These are phyloP conservation scores for Biston stratarius DNA, from an alignment of 2,888 invertebrate genomes.

Conservation along the genomic window DNA sequence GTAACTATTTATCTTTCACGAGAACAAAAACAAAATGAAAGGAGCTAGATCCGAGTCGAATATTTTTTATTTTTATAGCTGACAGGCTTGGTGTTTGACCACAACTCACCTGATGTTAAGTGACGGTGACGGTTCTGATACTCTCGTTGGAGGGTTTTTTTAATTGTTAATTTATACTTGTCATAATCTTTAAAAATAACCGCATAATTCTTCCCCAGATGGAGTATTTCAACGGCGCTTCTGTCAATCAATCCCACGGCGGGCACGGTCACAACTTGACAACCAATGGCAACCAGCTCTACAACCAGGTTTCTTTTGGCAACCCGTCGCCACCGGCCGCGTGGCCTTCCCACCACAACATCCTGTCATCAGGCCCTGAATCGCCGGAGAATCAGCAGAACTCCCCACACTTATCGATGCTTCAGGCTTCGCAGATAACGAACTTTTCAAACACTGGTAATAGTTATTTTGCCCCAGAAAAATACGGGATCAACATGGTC, in stretches of 20 bases:
- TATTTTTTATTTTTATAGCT: too few species aligned
- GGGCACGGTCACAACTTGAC: slow-evolving; percentile 78
- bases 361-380: slow-evolving; percentile 76
- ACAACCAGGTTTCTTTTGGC: slow-evolving; percentile 83
- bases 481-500: slow-evolving; percentile 85
- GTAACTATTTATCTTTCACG: too few species aligned
- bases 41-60: too few species aligned
- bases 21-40: too few species aligned
- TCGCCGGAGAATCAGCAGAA: slow-evolving; percentile 82
- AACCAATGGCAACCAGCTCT: slow-evolving; percentile 79
- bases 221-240: slow-evolving; percentile 83
- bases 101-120: too few species aligned
- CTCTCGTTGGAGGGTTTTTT: too few species aligned
- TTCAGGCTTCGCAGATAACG: slow-evolving; percentile 82
- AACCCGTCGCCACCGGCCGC: slow-evolving; percentile 80
- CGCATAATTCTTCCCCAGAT: slow-evolving; percentile 64
- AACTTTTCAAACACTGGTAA: slow-evolving; percentile 84
- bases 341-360: slow-evolving; percentile 81
- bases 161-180: too few species aligned
- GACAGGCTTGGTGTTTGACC: too few species aligned
- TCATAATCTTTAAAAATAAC: neutral
- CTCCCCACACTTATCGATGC: slow-evolving; percentile 79
- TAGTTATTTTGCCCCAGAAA: slow-evolving; percentile 83
- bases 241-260: slow-evolving; percentile 79
- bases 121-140: too few species aligned